These are phyloP conservation scores for Eulithis prunata DNA, from an alignment of 2,888 invertebrate genomes.

Conservation along the genomic window DNA sequence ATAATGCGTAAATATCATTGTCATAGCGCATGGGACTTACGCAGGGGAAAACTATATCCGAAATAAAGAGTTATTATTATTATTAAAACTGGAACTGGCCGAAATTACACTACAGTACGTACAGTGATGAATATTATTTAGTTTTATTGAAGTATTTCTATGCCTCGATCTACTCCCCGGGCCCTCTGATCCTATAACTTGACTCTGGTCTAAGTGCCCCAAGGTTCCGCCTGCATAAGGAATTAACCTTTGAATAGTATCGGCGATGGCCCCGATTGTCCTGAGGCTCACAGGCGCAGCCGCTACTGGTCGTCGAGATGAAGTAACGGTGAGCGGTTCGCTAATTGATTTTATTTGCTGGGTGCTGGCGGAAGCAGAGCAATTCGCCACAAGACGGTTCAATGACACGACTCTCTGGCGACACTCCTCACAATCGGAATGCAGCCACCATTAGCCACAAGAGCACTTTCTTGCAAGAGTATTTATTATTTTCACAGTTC, in stretches of 20 bases:
- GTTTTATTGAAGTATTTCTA: no score
- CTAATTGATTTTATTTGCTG: constrained; percentile 72
- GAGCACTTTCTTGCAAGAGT: constrained; percentile 46
- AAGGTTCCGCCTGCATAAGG: constrained; percentile 23
- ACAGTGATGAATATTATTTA: no score
- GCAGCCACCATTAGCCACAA: constrained; percentile 60
- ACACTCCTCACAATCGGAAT: constrained; percentile 65
- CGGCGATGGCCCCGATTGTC: constrained; percentile 26
- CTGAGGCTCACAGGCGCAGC: constrained; percentile 9
- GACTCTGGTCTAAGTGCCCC: no score
- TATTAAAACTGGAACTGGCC: no score
- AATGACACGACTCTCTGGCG: constrained; percentile 68
- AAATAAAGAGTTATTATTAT: no score
- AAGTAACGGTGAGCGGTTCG: constrained; percentile 57
- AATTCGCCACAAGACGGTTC: constrained; percentile 72
- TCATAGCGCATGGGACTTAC: no score
- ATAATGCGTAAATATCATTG: no score
- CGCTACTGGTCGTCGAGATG: constrained; percentile 34
- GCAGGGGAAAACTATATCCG: no score
- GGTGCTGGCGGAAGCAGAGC: constrained; percentile 67
- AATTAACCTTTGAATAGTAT: constrained; percentile 28
- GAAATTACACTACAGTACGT: no score
- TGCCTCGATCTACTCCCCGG: no score
- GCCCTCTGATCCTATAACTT: no score
- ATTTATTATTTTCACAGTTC: constrained; percentile 53